These are phyloP conservation scores for Drosophila littoralis DNA, from an alignment of 1,140 invertebrate genomes.

Conservation along the genomic window DNA sequence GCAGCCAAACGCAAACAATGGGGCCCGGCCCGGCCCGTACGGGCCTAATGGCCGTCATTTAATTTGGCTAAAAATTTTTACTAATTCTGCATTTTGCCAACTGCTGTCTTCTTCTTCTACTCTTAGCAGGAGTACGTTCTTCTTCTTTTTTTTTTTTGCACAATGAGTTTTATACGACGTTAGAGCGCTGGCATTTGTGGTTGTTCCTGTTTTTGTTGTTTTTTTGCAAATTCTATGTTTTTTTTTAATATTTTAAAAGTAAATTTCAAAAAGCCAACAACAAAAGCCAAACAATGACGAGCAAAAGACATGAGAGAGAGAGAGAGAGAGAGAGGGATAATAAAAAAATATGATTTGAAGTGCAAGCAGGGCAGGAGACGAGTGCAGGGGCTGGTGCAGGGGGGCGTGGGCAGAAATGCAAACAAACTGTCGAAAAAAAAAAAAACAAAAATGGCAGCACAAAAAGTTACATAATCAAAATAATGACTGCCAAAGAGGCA, in stretches of 20 bases:
- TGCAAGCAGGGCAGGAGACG: background rate
- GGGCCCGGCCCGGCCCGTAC: too few species aligned
- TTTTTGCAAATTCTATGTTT: conserved; percentile 1
- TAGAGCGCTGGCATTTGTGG: conserved; percentile 1
- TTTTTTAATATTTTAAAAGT: conserved; percentile 76
- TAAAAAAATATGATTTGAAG: conserved; percentile 10
- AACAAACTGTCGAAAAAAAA: conserved; percentile 76
- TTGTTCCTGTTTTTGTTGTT: background rate
- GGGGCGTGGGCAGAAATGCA: conserved; percentile 50
- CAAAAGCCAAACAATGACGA: conserved; percentile 54
- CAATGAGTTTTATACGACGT: conserved; percentile 47
- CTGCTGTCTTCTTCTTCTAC: conserved; percentile 16
- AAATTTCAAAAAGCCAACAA: conserved; percentile 30
- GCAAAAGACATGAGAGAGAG: conserved; percentile 11
- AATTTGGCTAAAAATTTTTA: conserved; percentile 63
- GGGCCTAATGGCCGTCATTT: conserved; percentile 53
- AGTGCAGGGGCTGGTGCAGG: background rate
- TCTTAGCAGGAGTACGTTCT: background rate
- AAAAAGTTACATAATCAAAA: conserved; percentile 78
- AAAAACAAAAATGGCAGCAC: conserved; percentile 55
- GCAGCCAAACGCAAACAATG: conserved; percentile 51
- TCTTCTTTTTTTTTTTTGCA: conserved; percentile 15
- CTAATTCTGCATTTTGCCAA: conserved; percentile 39
- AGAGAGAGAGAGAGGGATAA: background rate
- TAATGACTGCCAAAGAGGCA: conserved; percentile 57